Base-by-base conservation (phyloP, 2,113 vertebrate genomes). In the Cynoglossus semilaevis region DNA sequence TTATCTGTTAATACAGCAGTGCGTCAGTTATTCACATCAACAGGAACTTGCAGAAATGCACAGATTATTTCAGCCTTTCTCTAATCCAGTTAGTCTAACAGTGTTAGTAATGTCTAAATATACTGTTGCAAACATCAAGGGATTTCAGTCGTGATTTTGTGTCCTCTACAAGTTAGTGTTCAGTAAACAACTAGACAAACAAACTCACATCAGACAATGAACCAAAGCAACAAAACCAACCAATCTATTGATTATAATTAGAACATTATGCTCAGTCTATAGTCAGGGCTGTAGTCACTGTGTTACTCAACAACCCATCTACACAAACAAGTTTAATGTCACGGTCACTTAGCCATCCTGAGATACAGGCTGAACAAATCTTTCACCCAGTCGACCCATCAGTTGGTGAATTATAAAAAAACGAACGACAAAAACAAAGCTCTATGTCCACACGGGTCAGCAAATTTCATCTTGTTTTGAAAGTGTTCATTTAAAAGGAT, bases 1-100 rank as follows among this genome's bases (percentile, higher is more conserved):
- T 88, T 82, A 80, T 88, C 88, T 88, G 86, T 90, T 77, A 84
- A 87, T 78, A 85, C 48, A 86, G 78, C 80, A 88, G 67, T 60
- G 60, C 62, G 81, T 41, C 13, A 49, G 75, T 84, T 76, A 36
- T 13, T 35, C 11, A 22, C 53, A 46, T 70, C 47, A 71, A 40
- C 22, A 2, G 1, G n/a, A 29, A 61, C 8, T 64, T 14, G 12
- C 19, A 79, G 29, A 46, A 50, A 38, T 51, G 35, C 63, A 56
- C 15, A 73, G 45, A 72, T 58, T 76, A 63, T 29, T 29, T 29
- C 22, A 57, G 50, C 22, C 22, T 29, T 29, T 29, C 45, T 64
- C 12, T 16, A 22, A 35, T 17, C 29, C 47, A 51, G 50, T 8
- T 18, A 46, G 55, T 57, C 48, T 54, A 56, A 50, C 7, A 49